phyloP scores from a whole-genome alignment of 2,888 invertebrate genomes.

The Reticulitermes lucifugus region DNA sequence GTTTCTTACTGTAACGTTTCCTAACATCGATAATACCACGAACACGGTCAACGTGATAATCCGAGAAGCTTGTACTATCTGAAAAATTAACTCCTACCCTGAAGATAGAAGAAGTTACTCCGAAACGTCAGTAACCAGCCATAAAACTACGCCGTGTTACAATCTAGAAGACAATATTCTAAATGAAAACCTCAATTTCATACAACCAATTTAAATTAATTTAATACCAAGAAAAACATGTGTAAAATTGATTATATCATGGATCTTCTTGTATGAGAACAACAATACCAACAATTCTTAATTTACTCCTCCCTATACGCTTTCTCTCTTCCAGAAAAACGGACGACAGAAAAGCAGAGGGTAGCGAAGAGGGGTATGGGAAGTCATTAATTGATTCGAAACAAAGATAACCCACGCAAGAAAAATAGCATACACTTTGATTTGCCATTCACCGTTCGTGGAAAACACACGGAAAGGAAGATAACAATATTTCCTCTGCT shows the following conservation, averaged over 20 bases:
- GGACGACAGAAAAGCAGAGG: background rate
- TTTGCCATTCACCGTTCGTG: conserved; percentile 43
- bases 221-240: too few relatives aligned
- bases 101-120: too few relatives aligned
- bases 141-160: too few relatives aligned
- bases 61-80: too few relatives aligned
- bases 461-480: conserved; percentile 43
- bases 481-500: conserved; percentile 48
- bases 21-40: too few relatives aligned
- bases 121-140: too few relatives aligned
- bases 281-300: conserved; percentile 29
- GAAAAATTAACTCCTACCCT: too few relatives aligned
- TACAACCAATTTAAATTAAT: too few relatives aligned
- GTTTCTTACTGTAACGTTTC: too few relatives aligned
- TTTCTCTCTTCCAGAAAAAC: conserved; percentile 13
- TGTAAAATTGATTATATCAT: background rate
- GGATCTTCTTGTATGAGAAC: background rate
- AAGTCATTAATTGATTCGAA: conserved; percentile 43
- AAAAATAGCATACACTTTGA: conserved; percentile 46
- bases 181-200: too few relatives aligned
- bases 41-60: too few relatives aligned
- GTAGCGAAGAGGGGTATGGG: conserved; percentile 15
- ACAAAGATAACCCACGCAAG: conserved; percentile 42
- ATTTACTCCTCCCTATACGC: conserved; percentile 27
- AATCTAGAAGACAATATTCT: too few relatives aligned